phyloP scores from a whole-genome alignment of 2,113 vertebrate genomes.

The Tiliqua scincoides region DNA sequence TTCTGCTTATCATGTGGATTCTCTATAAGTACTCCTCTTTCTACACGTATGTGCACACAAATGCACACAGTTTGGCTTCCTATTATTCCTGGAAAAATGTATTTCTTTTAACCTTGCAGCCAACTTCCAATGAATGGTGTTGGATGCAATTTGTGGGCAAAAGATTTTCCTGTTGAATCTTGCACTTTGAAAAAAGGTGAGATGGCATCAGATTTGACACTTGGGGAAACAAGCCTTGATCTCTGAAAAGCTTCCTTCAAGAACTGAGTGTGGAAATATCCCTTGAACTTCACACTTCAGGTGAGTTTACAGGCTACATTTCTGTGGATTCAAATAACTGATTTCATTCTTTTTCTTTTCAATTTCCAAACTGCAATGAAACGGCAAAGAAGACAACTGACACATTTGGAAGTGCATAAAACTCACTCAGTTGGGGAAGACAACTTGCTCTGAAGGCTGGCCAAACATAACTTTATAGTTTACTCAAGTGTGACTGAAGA shows the following conservation, averaged over 20 bases:
- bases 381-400: conserved; percentile 65
- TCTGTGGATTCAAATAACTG: conserved; percentile 45
- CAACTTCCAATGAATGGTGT: neutral
- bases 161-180: neutral
- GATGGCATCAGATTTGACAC: conserved; percentile 16
- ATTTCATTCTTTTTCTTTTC: conserved; percentile 52
- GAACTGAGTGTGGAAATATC: conserved; percentile 1
- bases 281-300: neutral
- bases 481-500: conserved; percentile 71
- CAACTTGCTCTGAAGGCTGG: conserved; percentile 69
- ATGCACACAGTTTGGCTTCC: neutral
- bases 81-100: neutral
- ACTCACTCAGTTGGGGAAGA: conserved; percentile 54
- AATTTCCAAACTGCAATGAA: conserved; percentile 62
- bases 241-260: conserved; percentile 17
- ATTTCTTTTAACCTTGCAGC: rapidly evolving
- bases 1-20: neutral
- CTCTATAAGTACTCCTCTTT: neutral
- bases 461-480: conserved; percentile 75
- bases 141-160: neutral
- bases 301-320: neutral
- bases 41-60: rapidly evolving
- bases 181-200: conserved; percentile 39
- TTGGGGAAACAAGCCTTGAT: conserved; percentile 42
- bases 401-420: conserved; percentile 55